Base-by-base conservation (phyloP, 2,888 invertebrate genomes). In the Ectemnius lituratus region DNA sequence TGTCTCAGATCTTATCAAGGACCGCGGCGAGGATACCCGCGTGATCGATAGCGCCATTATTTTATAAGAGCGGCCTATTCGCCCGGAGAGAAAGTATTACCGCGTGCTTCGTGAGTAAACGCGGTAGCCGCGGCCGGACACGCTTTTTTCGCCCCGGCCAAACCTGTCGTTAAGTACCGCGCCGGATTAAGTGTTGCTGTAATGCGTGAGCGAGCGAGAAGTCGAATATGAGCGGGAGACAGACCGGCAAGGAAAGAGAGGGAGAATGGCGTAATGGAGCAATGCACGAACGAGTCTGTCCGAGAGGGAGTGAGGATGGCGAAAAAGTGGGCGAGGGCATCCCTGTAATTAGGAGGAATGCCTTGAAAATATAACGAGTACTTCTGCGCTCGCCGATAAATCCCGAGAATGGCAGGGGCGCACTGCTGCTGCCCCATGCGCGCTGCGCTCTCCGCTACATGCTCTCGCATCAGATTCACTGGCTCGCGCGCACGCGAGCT, bases 21-120 rank as follows among this genome's bases (percentile, higher is more conserved):
- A 23, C 46, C 28, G 52, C 69, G 65, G 71, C 57, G 66, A 70
- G 69, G 63, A 70, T 73, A 70, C 69, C 80, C 62, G 69, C 62
- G 59, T 75, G 78, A 67, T 78, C 67, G 73, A 63, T 58, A 57
- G 61, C 70, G 67, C 78, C 66, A 79, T 79, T 76, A 69, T 73
- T 73, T 71, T 70, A 60, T 57, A 37, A 52, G 14, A 67, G 47
- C 28, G 62, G 11, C 16, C 20, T 47, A 46, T n/a, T 59, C 18
- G 16, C 52, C 20, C 23, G n/a, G 63, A 61, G 49, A 57, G 62
- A 70, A 70, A 67, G 70, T 59, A 66, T 69, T 63, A 70, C 16
- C 65, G 49, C 11, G 18, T 3, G 59, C 57, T 62, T 52, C 62
- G 60, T 47, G 61, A 14, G 45, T 37, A 65, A 11, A 52, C 47